Percentiles rank a stretch among this genome's conserved stretches.
Conservation (phyloP, 2,888 invertebrate genomes). For the Drosophila kuntzei region DNA sequence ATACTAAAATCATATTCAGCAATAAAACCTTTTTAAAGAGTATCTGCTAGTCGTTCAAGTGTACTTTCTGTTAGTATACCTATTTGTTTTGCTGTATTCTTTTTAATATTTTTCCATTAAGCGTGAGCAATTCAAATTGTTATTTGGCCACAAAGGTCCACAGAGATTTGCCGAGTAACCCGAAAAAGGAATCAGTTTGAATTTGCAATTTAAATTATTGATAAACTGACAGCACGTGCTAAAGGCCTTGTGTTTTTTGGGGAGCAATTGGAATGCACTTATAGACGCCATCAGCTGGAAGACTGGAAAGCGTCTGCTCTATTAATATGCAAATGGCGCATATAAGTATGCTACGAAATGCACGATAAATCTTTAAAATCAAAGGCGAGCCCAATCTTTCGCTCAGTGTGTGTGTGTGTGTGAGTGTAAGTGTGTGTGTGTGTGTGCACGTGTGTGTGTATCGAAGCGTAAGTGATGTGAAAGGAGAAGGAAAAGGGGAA, state of each 20-base stretch:
- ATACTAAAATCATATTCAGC: too few relatives aligned
- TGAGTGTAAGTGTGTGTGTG: conserved; percentile 5
- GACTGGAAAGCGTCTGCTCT: conserved; percentile 43
- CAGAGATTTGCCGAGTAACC: conserved; percentile 33
- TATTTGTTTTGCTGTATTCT: conserved; percentile 13
- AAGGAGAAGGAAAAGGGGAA: background rate
- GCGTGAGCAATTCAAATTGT: conserved; percentile 34
- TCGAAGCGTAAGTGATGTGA: conserved; percentile 23
- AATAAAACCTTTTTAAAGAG: background rate
- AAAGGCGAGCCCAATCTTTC: conserved; percentile 53
- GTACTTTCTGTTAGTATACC: too few relatives aligned
- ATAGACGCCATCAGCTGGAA: conserved; percentile 48
- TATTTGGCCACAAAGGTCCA: conserved; percentile 37
- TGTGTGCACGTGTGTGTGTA: conserved; percentile 22
- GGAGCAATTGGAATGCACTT: conserved; percentile 36
- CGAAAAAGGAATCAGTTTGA: conserved; percentile 37
- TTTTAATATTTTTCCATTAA: conserved; percentile 44
- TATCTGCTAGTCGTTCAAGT: background rate
- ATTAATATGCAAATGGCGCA: conserved; percentile 78
- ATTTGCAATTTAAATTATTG: conserved; percentile 72
- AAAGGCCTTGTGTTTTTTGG: conserved; percentile 15
- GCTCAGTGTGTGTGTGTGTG: conserved; percentile 2
- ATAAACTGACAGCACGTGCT: conserved; percentile 48
- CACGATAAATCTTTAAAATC: conserved; percentile 79
- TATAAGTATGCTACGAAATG: conserved; percentile 73